Evolutionary conservation across 2,888 invertebrate species (phyloP).

Genomic region (Melolontha melolontha): DNA sequence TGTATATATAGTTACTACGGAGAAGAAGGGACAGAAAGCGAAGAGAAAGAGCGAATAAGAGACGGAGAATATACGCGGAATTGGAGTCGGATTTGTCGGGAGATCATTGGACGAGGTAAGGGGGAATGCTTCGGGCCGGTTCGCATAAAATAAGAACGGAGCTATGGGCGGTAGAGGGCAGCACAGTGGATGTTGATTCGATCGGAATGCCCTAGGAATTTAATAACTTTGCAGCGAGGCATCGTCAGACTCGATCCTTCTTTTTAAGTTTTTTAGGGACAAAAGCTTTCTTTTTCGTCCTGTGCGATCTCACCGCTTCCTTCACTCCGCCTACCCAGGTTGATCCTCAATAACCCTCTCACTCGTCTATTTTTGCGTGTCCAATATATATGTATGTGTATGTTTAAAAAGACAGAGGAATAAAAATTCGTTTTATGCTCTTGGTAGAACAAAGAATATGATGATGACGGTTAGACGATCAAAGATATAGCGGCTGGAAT

Average conservation of each 20-base stretch:
- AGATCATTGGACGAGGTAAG: slow-evolving; percentile 26
- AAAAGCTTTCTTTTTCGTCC: slow-evolving; percentile 16
- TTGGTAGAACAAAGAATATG: slow-evolving; percentile 28
- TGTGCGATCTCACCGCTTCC: not conserved
- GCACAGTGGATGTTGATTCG: slow-evolving; percentile 31
- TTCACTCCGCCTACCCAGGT: not conserved
- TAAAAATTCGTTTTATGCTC: not conserved
- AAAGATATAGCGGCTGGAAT: slow-evolving; percentile 17
- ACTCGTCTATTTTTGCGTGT: slow-evolving; percentile 14
- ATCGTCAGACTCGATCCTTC: slow-evolving; percentile 20
- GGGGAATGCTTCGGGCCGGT: slow-evolving; percentile 5
- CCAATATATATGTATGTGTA: slow-evolving; percentile 35
- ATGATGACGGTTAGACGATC: slow-evolving; percentile 28
- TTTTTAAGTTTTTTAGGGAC: slow-evolving; percentile 28
- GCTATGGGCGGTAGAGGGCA: not conserved
- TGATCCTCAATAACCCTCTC: not conserved
- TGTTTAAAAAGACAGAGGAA: slow-evolving; percentile 11
- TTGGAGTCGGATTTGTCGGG: slow-evolving; percentile 19
- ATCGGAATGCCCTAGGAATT: slow-evolving; percentile 39
- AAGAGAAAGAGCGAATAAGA: slow-evolving; percentile 13
- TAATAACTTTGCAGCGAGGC: slow-evolving; percentile 36
- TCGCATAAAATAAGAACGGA: slow-evolving; percentile 30
- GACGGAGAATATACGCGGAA: not conserved
- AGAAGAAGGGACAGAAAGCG: not conserved
- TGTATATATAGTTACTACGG: not conserved